Base-by-base conservation (phyloP, 2,797 vertebrate genomes). In the Dryobates pubescens region DNA sequence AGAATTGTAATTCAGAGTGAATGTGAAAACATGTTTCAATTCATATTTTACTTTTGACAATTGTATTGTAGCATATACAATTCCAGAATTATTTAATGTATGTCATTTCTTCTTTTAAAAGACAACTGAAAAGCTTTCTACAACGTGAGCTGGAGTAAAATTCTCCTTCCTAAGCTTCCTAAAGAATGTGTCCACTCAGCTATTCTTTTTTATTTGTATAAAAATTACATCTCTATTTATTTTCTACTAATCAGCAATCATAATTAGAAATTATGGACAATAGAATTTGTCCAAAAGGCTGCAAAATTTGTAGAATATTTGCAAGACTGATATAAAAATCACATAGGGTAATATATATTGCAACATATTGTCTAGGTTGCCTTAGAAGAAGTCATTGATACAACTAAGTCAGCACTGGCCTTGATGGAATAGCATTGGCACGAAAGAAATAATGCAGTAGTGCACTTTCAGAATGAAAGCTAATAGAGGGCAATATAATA, bases 401-500 rank as follows among this genome's bases (percentile, higher is more conserved):
- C 62, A 93, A 94, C 64, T 53, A 92, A 93, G 68, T 47, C 87
- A 88, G 61, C 32, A 68, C 49, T 82, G 71, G 76, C 41, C 85
- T 95, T 95, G 92, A 77, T 89, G 64, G 68, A 95, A 93, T 74
- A 94, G 34, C 7, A 0, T 51, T 79, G 64, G 80, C 92, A 93
- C 77, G 93, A 88, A 96, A 95, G 85, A 71, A 96, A 94, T 91
- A 88, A 88, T 62, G 83, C 64, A 73, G 86, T 92, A 93, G 93
- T 82, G 68, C 57, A 83, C 64, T 93, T 64, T 61, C 61, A 92
- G 92, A 94, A 91, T n/a, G 76, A 89, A 67, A 93, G 77, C 85
- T 95, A 94, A 92, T 88, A 93, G 80, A 94, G 56, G 92, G 36
- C 80, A 95, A 82, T 68, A 84, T 86, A 95, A 96, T 89, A 80